These are phyloP conservation scores for Aphaenogaster ashmeadi DNA, from an alignment of 1,140 invertebrate species.

Conservation along the genomic window DNA sequence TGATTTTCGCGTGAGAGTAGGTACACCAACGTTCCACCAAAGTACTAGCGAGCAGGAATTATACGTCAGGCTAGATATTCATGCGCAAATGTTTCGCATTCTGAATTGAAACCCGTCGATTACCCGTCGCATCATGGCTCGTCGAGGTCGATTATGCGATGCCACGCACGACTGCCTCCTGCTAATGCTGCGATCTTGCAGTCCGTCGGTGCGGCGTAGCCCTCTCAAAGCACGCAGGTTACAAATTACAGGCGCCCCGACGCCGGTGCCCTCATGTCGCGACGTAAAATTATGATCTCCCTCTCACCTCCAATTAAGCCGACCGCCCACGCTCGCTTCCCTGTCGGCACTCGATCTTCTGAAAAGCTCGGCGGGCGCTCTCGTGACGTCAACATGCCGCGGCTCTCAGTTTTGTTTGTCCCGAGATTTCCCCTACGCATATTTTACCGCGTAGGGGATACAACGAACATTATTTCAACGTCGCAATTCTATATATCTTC, in stretches of 20 bases:
- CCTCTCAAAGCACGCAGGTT: constrained; percentile 68
- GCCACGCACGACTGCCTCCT: constrained; percentile 60
- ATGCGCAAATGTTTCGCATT: constrained; percentile 48
- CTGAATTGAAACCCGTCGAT: constrained; percentile 51
- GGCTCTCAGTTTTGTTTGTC: constrained; percentile 61
- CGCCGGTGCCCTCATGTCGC: constrained; percentile 72
- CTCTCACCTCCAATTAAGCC: constrained; percentile 74
- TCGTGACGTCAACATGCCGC: constrained; percentile 64
- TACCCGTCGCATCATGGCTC: constrained; percentile 39
- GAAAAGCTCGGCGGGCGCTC: constrained; percentile 54
- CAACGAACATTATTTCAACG: neutral
- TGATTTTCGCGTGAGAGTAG: neutral
- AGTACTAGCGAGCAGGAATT: constrained; percentile 10
- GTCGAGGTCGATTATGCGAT: constrained; percentile 63
- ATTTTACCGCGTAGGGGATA: constrained; percentile 20
- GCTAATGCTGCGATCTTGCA: constrained; percentile 66
- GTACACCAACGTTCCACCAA: neutral
- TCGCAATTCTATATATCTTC: neutral
- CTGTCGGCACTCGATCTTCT: constrained; percentile 68
- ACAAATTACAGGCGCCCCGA: constrained; percentile 71
- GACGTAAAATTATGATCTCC: constrained; percentile 76
- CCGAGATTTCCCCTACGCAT: constrained; percentile 39
- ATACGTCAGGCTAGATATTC: constrained; percentile 37
- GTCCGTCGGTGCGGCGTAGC: constrained; percentile 47
- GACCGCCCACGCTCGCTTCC: constrained; percentile 63